These are phyloP conservation scores for Myiotriccus ornatus DNA, from an alignment of 2,797 vertebrate species.

Conservation along the genomic window DNA sequence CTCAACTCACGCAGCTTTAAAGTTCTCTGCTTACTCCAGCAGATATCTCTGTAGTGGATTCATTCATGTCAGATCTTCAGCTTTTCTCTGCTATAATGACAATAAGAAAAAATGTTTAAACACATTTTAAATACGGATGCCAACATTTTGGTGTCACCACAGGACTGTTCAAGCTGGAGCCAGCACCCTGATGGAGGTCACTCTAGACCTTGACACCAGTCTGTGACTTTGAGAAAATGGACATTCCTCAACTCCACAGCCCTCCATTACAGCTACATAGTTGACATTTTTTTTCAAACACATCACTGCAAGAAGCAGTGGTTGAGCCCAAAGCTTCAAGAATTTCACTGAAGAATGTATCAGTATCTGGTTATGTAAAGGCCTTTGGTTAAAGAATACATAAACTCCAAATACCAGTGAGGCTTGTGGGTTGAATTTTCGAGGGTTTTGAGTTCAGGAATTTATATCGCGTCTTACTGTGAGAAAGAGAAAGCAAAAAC, in stretches of 20 bases:
- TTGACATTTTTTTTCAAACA: slow-evolving; percentile 56
- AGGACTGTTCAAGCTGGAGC: not conserved
- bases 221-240: not conserved
- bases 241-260: not conserved
- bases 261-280: slow-evolving; percentile 17
- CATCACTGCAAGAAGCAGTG: slow-evolving; percentile 32
- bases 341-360: slow-evolving; percentile 62
- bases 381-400: slow-evolving; percentile 48
- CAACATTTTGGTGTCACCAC: not conserved
- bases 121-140: not conserved
- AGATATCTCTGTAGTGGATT: not conserved
- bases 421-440: slow-evolving; percentile 53
- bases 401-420: slow-evolving; percentile 52
- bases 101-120: not conserved
- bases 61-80: not conserved
- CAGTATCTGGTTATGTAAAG: slow-evolving; percentile 57
- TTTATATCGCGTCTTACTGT: slow-evolving; percentile 40
- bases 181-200: not conserved
- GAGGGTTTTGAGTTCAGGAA: slow-evolving; percentile 23
- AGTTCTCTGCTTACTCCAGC: slow-evolving; percentile 12
- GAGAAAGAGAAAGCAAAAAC: slow-evolving; percentile 60
- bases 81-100: not conserved
- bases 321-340: slow-evolving; percentile 53
- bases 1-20: not conserved
- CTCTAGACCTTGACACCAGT: not conserved